Evolutionary conservation across 2,113 vertebrate genomes (phyloP).

Genomic region (Prolemur simus): DNA sequence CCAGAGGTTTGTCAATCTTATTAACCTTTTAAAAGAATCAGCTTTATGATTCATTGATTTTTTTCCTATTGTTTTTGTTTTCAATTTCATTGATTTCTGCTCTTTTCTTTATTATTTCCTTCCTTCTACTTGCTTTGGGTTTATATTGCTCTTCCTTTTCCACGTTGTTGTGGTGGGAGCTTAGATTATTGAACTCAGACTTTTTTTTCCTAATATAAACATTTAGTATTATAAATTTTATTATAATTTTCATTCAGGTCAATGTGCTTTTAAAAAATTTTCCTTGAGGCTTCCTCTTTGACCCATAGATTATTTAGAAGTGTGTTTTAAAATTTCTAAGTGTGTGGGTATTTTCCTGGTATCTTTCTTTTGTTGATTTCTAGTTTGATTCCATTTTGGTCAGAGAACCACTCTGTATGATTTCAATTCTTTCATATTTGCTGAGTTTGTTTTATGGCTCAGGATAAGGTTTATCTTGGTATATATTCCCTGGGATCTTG

Average conservation of each 20-base stretch:
- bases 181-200: neutral
- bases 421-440: neutral
- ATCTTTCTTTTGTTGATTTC: neutral
- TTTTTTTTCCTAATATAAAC: neutral
- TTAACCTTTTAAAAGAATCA: neutral
- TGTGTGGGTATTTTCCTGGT: neutral
- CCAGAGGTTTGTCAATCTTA: neutral
- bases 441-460: neutral
- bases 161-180: neutral
- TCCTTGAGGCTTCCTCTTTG: neutral
- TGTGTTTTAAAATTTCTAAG: neutral
- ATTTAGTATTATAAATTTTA: neutral
- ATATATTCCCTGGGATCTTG: neutral
- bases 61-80: neutral
- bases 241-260: slow-evolving; percentile 4
- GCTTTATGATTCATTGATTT: neutral
- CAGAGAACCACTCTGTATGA: neutral
- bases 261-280: neutral
- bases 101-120: slow-evolving; percentile 35
- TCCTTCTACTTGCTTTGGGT: neutral
- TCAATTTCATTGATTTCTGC: neutral
- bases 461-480: slow-evolving; percentile 3
- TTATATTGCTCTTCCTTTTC: slow-evolving; percentile 23
- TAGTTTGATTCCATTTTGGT: neutral
- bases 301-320: neutral